These are phyloP conservation scores for Vidua macroura DNA, from an alignment of 2,113 vertebrate genomes.

Conservation along the genomic window DNA sequence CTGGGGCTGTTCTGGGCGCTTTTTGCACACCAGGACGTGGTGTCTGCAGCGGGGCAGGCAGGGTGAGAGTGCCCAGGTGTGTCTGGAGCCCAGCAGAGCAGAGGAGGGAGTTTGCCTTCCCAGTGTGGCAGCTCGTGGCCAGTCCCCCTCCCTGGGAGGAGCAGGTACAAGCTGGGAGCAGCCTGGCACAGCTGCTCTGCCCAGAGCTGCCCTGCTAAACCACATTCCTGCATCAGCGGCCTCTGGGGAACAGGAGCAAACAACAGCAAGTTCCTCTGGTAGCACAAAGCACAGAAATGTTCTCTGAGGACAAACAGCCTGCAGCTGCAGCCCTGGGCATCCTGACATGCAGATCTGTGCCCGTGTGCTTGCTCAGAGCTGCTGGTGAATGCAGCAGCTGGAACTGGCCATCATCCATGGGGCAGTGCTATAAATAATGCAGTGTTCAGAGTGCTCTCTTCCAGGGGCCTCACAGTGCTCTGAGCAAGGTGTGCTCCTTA, in stretches of 20 bases:
- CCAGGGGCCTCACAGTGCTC: not conserved
- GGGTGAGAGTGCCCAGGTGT: not conserved
- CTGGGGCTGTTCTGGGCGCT: not conserved
- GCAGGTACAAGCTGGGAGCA: not conserved
- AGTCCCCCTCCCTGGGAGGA: not conserved
- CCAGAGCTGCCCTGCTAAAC: not conserved
- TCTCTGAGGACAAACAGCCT: not conserved
- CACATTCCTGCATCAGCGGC: not conserved
- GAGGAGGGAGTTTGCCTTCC: not conserved
- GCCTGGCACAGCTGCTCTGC: not conserved
- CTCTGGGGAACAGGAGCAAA: not conserved
- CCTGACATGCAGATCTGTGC: not conserved
- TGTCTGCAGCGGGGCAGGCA: not conserved
- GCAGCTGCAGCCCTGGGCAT: not conserved
- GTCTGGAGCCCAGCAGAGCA: not conserved
- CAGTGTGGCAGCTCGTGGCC: rapidly evolving
- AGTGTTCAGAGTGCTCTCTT: not conserved
- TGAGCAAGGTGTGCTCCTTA: not conserved
- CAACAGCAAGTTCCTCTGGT: not conserved
- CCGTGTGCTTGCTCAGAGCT: not conserved
- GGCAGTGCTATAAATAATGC: not conserved
- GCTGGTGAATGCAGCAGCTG: slow-evolving; percentile 8
- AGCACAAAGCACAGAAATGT: not conserved
- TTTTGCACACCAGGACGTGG: not conserved
- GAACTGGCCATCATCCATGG: not conserved